Conservation (phyloP, 2,888 invertebrate species). For the Tinea semifulvella region DNA sequence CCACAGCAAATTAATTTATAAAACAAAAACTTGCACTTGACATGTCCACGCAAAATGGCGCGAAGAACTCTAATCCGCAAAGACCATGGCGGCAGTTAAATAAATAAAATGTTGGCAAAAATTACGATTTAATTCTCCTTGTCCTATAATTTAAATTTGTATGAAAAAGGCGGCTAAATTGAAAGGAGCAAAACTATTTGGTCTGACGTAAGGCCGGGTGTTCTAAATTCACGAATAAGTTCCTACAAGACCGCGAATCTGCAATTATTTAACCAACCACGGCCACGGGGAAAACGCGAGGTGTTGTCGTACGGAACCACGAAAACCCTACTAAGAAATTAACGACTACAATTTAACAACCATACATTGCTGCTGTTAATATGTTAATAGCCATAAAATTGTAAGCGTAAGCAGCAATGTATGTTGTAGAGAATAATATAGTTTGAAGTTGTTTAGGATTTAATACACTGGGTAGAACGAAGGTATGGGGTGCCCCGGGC, state of each 20-base stretch:
- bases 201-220: slow-evolving; percentile 14
- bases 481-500: slow-evolving; percentile 52
- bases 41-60: too few relatives aligned
- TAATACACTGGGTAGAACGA: slow-evolving; percentile 6
- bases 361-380: not conserved
- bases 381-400: not conserved
- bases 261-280: slow-evolving; percentile 37
- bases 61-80: too few relatives aligned
- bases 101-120: too few relatives aligned
- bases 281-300: not conserved
- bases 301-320: slow-evolving; percentile 4
- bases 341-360: not conserved
- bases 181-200: too few relatives aligned
- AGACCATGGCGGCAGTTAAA: too few relatives aligned
- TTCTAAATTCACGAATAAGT: slow-evolving; percentile 46
- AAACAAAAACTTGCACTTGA: too few relatives aligned
- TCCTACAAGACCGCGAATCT: slow-evolving; percentile 43
- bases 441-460: slow-evolving; percentile 6
- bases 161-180: too few relatives aligned
- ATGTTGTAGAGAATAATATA: slow-evolving; percentile 3
- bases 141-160: too few relatives aligned
- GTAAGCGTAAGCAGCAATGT: slow-evolving; percentile 5
- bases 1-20: too few relatives aligned
- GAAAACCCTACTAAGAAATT: too few relatives aligned
- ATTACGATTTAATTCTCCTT: too few relatives aligned